Evolutionary conservation across 2,797 vertebrate species (phyloP).

Genomic region (Eulemur albifrons): DNA sequence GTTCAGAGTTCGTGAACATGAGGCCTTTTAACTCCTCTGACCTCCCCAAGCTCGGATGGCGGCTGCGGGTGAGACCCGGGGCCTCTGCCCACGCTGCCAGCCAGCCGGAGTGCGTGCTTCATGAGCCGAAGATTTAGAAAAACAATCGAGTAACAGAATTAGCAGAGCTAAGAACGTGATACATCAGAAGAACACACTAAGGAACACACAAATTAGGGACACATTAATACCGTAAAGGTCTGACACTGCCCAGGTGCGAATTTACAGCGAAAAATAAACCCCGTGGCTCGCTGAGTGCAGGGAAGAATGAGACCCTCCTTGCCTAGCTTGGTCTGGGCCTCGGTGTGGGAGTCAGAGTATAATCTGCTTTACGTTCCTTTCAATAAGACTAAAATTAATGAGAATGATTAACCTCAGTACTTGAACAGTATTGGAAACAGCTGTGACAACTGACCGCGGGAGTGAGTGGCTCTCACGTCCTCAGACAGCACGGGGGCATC

Average conservation of each 20-base stretch:
- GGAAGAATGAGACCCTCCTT: accelerated
- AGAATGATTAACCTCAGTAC: too few relatives aligned
- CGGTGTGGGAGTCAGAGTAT: accelerated
- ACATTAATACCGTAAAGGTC: background rate
- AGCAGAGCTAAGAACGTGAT: background rate
- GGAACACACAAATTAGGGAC: background rate
- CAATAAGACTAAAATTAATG: background rate
- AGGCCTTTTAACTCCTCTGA: background rate
- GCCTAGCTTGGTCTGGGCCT: background rate
- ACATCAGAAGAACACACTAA: background rate
- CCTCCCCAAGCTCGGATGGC: background rate
- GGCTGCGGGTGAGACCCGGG: background rate
- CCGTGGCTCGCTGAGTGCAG: accelerated
- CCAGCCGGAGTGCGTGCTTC: background rate
- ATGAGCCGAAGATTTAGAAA: background rate
- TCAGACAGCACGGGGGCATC: accelerated
- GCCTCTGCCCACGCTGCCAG: background rate
- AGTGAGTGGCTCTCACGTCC: accelerated
- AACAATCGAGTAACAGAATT: background rate
- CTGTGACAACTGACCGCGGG: too few relatives aligned
- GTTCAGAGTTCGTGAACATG: background rate
- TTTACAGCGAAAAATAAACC: background rate
- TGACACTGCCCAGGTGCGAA: accelerated
- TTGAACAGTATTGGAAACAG: background rate
- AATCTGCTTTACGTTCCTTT: background rate